Percentiles rank a stretch among this genome's conserved stretches.
Conservation (phyloP, 2,113 vertebrate genomes). For the Heliornis fulica region DNA sequence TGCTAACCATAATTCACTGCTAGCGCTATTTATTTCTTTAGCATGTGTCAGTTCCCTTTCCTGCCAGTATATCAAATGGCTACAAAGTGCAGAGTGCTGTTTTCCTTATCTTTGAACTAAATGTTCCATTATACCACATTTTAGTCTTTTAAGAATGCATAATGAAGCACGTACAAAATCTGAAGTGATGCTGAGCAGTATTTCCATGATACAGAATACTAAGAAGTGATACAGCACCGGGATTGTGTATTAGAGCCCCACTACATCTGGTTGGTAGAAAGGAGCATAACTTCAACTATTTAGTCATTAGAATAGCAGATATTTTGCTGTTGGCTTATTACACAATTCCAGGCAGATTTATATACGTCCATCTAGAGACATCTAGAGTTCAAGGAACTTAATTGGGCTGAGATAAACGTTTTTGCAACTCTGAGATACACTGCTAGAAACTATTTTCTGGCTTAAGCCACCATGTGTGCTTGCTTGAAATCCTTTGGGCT, state of each 20-base stretch:
- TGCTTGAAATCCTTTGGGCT: background rate
- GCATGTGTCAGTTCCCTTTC: conserved; percentile 40
- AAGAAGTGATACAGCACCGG: background rate
- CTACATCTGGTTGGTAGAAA: background rate
- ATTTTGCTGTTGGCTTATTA: background rate
- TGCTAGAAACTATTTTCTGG: background rate
- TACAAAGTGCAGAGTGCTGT: background rate
- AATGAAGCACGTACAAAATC: background rate
- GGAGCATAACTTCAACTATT: background rate
- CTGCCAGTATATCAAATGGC: conserved; percentile 53
- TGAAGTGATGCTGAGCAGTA: background rate
- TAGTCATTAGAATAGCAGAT: background rate
- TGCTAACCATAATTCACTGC: background rate
- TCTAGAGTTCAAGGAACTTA: background rate
- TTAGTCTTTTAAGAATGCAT: conserved; percentile 12
- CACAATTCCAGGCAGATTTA: background rate
- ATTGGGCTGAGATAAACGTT: background rate
- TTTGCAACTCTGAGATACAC: background rate
- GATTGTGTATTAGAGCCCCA: background rate
- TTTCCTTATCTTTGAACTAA: conserved; percentile 54
- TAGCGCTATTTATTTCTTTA: background rate
- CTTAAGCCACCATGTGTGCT: background rate
- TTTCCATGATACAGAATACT: background rate
- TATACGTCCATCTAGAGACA: background rate
- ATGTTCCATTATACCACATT: conserved; percentile 30